phyloP scores from a whole-genome alignment of 1,140 invertebrate species.

The Melanaphis sacchari region DNA sequence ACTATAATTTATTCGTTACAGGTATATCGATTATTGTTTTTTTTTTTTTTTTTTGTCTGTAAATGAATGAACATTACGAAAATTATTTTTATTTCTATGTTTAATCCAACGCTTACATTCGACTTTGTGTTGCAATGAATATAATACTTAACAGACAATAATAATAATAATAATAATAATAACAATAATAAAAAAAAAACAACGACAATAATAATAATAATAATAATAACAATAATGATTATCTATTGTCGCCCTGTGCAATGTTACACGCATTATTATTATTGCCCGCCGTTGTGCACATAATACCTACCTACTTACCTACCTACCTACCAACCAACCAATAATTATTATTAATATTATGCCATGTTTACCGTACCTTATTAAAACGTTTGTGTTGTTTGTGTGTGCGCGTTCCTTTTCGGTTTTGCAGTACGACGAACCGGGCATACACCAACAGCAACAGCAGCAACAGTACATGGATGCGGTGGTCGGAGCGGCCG shows the following conservation, averaged over 20 bases:
- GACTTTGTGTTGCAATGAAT: neutral
- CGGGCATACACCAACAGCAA: constrained; percentile 38
- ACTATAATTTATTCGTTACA: neutral
- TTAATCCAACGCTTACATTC: neutral
- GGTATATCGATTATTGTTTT: neutral
- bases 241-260: neutral
- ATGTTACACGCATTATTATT: neutral
- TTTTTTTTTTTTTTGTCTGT: neutral
- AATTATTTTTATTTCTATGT: neutral
- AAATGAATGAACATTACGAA: neutral
- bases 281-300: neutral
- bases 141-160: neutral
- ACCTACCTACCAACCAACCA: neutral
- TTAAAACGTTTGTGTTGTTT: constrained; percentile 39
- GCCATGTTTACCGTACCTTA: constrained; percentile 14
- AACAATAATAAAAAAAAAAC: too few species aligned
- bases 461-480: constrained; percentile 51
- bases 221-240: constrained; percentile 3
- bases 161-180: neutral
- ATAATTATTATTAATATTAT: constrained; percentile 1
- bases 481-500: constrained; percentile 41
- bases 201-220: neutral
- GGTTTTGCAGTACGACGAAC: constrained; percentile 47
- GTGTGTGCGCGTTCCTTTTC: constrained; percentile 36
- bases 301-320: neutral